Evolutionary conservation across 2,888 invertebrate genomes (phyloP).

Genomic region (Gibbula magus): DNA sequence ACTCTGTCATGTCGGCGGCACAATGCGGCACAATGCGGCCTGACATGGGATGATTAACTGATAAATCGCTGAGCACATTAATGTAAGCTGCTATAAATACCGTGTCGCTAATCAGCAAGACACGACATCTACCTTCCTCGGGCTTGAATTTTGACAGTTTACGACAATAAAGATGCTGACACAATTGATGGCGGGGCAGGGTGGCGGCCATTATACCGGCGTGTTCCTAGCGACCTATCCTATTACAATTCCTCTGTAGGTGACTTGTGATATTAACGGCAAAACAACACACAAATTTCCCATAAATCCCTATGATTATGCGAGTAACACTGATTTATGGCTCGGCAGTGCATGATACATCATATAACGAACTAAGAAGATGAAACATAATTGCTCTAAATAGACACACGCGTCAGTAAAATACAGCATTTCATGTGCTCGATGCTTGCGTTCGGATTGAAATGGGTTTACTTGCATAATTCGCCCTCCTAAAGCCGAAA

Average conservation of each 20-base stretch:
- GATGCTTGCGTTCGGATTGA: neutral
- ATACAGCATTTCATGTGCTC: neutral
- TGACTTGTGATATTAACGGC: slow-evolving; percentile 18
- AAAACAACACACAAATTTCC: slow-evolving; percentile 33
- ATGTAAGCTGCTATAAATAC: slow-evolving; percentile 9
- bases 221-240: neutral
- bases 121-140: slow-evolving; percentile 6
- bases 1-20: neutral
- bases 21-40: too few relatives aligned
- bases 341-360: slow-evolving; percentile 2
- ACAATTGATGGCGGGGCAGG: neutral
- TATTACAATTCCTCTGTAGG: neutral
- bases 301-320: slow-evolving; percentile 40
- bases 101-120: neutral
- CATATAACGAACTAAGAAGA: slow-evolving; percentile 22
- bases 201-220: neutral
- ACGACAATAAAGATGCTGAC: neutral
- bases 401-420: slow-evolving; percentile 6
- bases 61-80: neutral
- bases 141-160: slow-evolving; percentile 10
- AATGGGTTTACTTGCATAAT: neutral
- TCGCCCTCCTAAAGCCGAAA: neutral
- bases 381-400: slow-evolving; percentile 19
- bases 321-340: slow-evolving; percentile 24
- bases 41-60: neutral